These are phyloP conservation scores for Ginglymostoma cirratum DNA, from an alignment of 2,113 vertebrate species.

Conservation along the genomic window DNA sequence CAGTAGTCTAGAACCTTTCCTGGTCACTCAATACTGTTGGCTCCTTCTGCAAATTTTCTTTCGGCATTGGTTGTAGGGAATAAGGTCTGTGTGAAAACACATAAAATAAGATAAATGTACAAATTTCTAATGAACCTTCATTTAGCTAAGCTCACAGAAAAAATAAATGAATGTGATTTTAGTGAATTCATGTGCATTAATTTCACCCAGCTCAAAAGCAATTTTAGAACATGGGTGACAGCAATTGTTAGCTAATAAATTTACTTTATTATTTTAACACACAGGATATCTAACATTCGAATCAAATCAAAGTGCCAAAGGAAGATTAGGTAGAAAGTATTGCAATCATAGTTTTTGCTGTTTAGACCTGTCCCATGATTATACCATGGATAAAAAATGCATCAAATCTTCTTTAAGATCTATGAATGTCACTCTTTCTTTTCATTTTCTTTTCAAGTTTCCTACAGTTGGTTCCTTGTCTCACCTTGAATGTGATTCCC, in stretches of 20 bases:
- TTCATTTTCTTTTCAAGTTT: not conserved
- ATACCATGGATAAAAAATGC: not conserved
- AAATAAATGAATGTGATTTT: not conserved
- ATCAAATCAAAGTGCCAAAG: not conserved
- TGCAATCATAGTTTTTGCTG: not conserved
- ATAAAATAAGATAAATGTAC: not conserved
- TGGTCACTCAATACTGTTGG: not conserved
- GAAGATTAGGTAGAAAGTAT: not conserved
- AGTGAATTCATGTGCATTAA: not conserved
- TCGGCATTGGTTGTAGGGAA: not conserved
- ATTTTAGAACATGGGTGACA: not conserved
- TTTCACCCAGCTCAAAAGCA: not conserved
- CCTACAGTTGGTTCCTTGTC: not conserved
- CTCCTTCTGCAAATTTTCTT: not conserved
- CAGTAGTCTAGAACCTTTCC: not conserved
- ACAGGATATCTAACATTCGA: not conserved
- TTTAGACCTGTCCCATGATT: not conserved
- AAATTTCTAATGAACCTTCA: not conserved
- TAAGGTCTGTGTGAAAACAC: not conserved
- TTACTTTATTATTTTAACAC: not conserved
- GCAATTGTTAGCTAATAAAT: constrained; percentile 13
- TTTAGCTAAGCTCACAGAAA: not conserved
- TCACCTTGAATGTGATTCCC: not conserved
- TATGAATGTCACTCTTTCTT: not conserved
- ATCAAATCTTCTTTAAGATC: not conserved